Evolutionary conservation across 2,113 vertebrate species (phyloP).

Genomic region (Dicerorhinus sumatrensis): DNA sequence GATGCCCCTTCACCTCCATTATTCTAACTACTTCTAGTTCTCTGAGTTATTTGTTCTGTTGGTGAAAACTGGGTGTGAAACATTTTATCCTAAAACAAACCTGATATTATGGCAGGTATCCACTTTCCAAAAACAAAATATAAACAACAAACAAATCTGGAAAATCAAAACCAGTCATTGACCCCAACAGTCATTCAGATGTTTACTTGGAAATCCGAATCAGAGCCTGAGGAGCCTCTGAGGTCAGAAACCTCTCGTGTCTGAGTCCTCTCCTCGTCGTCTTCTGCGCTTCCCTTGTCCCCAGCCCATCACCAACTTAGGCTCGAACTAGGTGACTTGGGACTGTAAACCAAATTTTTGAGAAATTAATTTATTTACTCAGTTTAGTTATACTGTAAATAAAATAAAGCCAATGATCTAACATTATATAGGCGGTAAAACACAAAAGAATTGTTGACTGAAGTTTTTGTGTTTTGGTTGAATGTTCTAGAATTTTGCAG

Average conservation of each 20-base stretch:
- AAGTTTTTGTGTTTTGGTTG: neutral
- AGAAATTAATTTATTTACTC: neutral
- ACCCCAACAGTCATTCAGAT: neutral
- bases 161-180: neutral
- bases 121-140: neutral
- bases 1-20: neutral
- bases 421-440: neutral
- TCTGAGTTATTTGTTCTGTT: neutral
- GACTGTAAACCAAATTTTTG: neutral
- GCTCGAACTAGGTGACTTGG: neutral
- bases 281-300: neutral
- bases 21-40: neutral
- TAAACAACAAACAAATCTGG: neutral
- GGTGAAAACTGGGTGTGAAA: neutral
- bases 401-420: neutral
- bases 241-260: neutral
- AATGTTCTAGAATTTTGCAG: neutral
- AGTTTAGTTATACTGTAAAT: neutral
- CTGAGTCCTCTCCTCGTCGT: neutral
- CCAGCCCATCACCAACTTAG: neutral
- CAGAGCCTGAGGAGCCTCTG: neutral
- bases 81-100: conserved; percentile 20
- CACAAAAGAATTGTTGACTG: neutral
- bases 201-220: neutral
- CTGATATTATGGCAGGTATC: neutral